A percentile compares a stretch with the other conserved stretches of the same genome.
These are phyloP conservation scores for Alligator mississippiensis DNA, from an alignment of 2,113 vertebrate species.

Conservation along the genomic window DNA sequence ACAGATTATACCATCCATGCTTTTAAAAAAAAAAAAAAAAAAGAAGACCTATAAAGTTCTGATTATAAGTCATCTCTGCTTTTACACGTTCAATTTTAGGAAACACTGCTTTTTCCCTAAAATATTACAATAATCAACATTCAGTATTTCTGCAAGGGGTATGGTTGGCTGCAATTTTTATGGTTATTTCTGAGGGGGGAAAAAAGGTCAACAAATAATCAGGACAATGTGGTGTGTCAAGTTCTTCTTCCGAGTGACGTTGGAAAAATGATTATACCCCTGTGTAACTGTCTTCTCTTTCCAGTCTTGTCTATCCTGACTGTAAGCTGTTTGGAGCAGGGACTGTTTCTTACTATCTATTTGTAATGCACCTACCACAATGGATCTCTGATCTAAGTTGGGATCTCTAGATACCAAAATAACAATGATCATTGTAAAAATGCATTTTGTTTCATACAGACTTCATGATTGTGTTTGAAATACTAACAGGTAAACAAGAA, in stretches of 20 bases:
- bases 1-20: background rate
- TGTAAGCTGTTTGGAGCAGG: background rate
- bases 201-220: no score
- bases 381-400: background rate
- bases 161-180: no score
- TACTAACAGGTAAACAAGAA: background rate
- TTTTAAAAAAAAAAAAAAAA: background rate
- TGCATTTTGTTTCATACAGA: background rate
- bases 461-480: background rate
- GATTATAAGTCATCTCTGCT: no score
- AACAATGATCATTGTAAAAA: background rate
- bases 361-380: background rate
- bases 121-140: no score
- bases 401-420: background rate
- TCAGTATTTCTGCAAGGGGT: no score
- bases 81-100: no score
- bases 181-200: no score
- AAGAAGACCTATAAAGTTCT: background rate
- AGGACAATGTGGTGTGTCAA: no score
- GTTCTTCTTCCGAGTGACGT: background rate
- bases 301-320: fast-evolving
- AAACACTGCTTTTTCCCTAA: no score
- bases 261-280: background rate
- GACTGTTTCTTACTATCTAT: background rate
- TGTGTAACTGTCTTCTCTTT: background rate